Percentiles rank a stretch among this genome's conserved stretches.
phyloP scores from a whole-genome alignment of 1,140 invertebrate genomes.

The Drosophila ficusphila region DNA sequence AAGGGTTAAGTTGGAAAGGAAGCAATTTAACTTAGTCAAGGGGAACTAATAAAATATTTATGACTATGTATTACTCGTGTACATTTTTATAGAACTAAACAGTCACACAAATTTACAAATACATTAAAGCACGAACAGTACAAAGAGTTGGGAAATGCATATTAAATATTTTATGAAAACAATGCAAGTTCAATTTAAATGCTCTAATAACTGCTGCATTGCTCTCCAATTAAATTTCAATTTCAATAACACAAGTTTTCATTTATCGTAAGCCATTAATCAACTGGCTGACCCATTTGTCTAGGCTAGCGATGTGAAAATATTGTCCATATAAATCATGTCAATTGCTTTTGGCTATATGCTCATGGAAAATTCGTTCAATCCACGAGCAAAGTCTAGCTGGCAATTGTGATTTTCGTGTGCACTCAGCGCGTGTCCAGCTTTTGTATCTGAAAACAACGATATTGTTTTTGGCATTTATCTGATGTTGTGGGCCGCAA shows the following conservation, averaged over 20 bases:
- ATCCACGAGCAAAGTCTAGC: constrained; percentile 11
- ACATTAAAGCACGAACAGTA: neutral
- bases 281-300: constrained; percentile 51
- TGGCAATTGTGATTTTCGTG: constrained; percentile 41
- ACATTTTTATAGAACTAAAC: too few species aligned
- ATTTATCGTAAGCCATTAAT: constrained; percentile 38
- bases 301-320: constrained; percentile 30
- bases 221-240: constrained; percentile 5
- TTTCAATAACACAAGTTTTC: neutral
- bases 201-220: neutral
- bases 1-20: too few species aligned
- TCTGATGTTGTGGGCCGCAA: constrained; percentile 28
- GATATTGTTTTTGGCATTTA: constrained; percentile 33
- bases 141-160: neutral
- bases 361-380: constrained; percentile 36
- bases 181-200: neutral
- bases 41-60: too few species aligned
- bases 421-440: constrained; percentile 55
- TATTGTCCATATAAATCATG: constrained; percentile 63
- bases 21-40: too few species aligned
- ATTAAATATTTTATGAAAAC: neutral
- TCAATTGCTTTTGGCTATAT: constrained; percentile 36
- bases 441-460: constrained; percentile 53
- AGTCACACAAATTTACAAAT: too few species aligned
- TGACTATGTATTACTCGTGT: too few species aligned